These are phyloP conservation scores for Mus spicilegus DNA, from an alignment of 2,113 vertebrate genomes.

Conservation along the genomic window DNA sequence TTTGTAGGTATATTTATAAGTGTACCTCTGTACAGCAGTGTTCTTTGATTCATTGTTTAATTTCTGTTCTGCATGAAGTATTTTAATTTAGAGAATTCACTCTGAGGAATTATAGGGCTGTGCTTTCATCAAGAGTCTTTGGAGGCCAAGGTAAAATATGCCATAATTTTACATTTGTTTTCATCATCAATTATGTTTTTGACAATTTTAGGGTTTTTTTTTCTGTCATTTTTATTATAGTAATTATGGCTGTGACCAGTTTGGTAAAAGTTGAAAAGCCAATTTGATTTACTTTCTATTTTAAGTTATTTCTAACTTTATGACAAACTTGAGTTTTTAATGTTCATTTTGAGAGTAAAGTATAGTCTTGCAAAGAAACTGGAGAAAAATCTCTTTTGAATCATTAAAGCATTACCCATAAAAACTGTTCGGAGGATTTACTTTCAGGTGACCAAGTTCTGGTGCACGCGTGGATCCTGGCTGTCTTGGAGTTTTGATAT, in stretches of 20 bases:
- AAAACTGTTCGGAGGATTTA: conserved; percentile 17
- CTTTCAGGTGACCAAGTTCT: conserved; percentile 24
- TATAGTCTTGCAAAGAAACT: conserved; percentile 63
- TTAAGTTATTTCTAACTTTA: conserved; percentile 75
- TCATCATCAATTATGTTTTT: conserved; percentile 76
- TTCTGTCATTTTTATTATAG: conserved; percentile 77
- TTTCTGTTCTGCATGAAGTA: conserved; percentile 82
- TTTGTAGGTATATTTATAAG: conserved; percentile 75
- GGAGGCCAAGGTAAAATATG: conserved; percentile 67
- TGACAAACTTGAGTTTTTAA: conserved; percentile 62
- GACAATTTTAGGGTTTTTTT: conserved; percentile 70
- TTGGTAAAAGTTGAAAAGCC: conserved; percentile 74
- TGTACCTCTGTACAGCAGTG: conserved; percentile 57
- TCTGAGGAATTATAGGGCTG: conserved; percentile 62
- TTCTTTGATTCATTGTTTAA: conserved; percentile 83
- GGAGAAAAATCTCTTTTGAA: conserved; percentile 49
- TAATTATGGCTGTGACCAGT: conserved; percentile 67
- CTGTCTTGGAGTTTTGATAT: conserved; percentile 27
- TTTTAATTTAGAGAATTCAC: conserved; percentile 85
- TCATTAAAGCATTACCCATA: conserved; percentile 22
- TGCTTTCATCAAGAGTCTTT: conserved; percentile 74
- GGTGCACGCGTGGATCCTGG: background rate
- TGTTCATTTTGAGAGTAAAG: conserved; percentile 59
- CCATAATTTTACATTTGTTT: conserved; percentile 72
- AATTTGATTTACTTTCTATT: conserved; percentile 73